A percentile compares a stretch with the other conserved stretches of the same genome.
These are phyloP conservation scores for Lycopodina hypogea DNA, from an alignment of 37 sponge, comb jelly and placozoan species.

Conservation along the genomic window DNA sequence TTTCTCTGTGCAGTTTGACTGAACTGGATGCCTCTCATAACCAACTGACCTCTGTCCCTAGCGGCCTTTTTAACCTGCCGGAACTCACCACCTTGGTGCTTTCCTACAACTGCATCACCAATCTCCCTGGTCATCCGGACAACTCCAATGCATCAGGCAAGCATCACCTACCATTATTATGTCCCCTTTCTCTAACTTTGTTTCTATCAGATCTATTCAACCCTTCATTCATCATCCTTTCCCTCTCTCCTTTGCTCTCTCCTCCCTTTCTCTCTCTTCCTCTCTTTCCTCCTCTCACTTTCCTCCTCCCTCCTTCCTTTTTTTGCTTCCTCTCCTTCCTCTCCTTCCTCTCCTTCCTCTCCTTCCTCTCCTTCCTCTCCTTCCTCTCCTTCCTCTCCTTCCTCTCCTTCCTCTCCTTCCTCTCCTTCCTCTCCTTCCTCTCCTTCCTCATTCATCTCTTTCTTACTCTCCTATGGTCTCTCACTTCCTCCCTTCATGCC, in stretches of 20 bases:
- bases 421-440: not conserved
- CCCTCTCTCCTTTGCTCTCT: not conserved
- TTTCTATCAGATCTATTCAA: not conserved
- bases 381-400: too few relatives aligned
- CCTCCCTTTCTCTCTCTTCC: not conserved
- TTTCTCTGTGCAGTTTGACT: not conserved
- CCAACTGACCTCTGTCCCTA: slow-evolving; percentile 58
- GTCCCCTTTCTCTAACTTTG: not conserved
- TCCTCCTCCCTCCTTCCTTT: not conserved
- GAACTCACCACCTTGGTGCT: slow-evolving; percentile 45
- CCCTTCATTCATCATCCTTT: not conserved
- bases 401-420: not conserved
- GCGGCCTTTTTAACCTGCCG: slow-evolving; percentile 58
- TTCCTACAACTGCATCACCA: slow-evolving; percentile 62
- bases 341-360: too few relatives aligned
- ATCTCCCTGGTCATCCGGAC: slow-evolving; percentile 70
- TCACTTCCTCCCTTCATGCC: not conserved
- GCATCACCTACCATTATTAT: not conserved
- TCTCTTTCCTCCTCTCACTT: not conserved
- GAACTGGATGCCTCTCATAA: slow-evolving; percentile 76
- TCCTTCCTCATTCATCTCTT: not conserved
- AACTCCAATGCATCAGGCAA: slow-evolving; percentile 49
- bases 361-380: not conserved
- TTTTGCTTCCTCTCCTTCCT: too few relatives aligned
- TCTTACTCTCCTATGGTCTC: not conserved